Evolutionary conservation across 2,113 vertebrate species (phyloP), one percentile per base, ranked within the genome.

Genomic region (Trematomus loennbergii): DNA sequence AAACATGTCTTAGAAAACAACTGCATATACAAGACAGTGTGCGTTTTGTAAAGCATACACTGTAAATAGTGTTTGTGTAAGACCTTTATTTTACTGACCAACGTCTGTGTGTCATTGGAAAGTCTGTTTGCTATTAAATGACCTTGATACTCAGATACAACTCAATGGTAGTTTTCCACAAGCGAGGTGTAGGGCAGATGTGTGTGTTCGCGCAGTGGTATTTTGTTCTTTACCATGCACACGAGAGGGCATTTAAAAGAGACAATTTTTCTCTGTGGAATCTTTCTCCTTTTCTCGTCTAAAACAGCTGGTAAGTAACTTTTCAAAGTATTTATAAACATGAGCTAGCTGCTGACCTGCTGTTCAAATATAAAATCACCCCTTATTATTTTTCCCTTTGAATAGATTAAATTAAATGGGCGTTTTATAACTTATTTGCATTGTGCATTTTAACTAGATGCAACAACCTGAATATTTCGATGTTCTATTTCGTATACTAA

Each of bases 271-370:
- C 22, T 87, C 29, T 83, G 73, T 57, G 74, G 36, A 46, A 2
- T 89, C 25, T 13, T 89, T 57, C 22, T 85, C 17, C 15, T 83
- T 18, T 55, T 40, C 2, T 73, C 55, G 33, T 55, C 70, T 70
- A 4, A 61, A 59, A 58, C 48, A 63, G 20, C 57, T 20, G 85
- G 85, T 90, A 73, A 91, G 88, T 68, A 3, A 15, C 17, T 43
- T 48, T 29, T 0, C 43, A 10, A 64, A 0, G 1, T 3, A 0
- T 40, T 58, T 59, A 12, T 22, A 6, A 13, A 40, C 3, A 20
- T 54, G 40, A 57, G 12, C 25, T 63, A 29, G 29, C 29, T n/a
- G 29, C 29, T 29, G 29, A 29, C 29, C 29, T 29, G 29, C 29
- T 29, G 9, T 59, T 36, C 5, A 7, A 36, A 36, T 33, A 17